phyloP scores from a whole-genome alignment of 2,113 vertebrate species.

The Eidolon helvum region DNA sequence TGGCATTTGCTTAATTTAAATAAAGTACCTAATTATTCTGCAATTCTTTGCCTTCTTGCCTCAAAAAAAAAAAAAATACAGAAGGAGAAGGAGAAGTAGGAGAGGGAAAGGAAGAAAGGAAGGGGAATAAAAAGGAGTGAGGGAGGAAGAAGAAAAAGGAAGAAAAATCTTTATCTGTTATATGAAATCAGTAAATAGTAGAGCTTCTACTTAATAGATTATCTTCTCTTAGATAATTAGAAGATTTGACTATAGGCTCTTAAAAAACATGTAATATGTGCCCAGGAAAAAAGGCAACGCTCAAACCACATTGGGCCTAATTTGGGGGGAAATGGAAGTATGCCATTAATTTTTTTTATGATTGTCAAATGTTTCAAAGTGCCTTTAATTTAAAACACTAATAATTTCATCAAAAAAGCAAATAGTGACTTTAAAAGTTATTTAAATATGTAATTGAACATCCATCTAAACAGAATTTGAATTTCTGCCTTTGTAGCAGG shows the following conservation, averaged over 20 bases:
- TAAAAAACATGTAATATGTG: not conserved
- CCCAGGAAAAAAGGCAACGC: not conserved
- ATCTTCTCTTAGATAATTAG: slow-evolving; percentile 30
- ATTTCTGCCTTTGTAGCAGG: not conserved
- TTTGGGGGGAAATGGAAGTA: not conserved
- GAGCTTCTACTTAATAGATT: not conserved
- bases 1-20: not conserved
- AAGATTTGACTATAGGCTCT: not conserved
- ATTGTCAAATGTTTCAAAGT: not conserved
- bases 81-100: not conserved
- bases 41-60: not conserved
- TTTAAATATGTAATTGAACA: slow-evolving; percentile 28
- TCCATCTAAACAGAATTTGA: not conserved
- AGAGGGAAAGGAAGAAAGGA: not conserved
- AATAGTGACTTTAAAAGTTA: not conserved
- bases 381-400: slow-evolving; percentile 19
- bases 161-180: not conserved
- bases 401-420: slow-evolving; percentile 38
- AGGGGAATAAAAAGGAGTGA: too few relatives aligned
- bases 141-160: not conserved
- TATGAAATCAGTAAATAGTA: not conserved
- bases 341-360: not conserved
- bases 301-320: not conserved
- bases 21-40: not conserved
- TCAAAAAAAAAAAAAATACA: not conserved